phyloP scores from a whole-genome alignment of 2,113 vertebrate genomes.

The Scolopax mira region DNA sequence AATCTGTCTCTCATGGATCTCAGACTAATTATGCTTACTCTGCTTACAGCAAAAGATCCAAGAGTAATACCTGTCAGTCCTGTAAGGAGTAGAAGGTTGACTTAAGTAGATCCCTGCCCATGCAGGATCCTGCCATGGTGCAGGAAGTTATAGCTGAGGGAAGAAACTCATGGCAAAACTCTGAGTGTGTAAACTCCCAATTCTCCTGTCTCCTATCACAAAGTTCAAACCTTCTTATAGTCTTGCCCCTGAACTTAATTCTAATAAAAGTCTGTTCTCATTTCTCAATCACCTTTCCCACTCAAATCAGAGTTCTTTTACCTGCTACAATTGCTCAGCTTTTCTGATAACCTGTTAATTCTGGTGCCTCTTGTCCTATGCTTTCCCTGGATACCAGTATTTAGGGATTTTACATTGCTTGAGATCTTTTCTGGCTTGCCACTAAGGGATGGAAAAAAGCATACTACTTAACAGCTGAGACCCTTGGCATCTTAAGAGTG shows the following conservation, averaged over 20 bases:
- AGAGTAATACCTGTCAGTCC: not conserved
- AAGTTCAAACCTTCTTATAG: not conserved
- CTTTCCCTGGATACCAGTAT: not conserved
- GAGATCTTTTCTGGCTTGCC: not conserved
- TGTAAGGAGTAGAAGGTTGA: not conserved
- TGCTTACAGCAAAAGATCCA: not conserved
- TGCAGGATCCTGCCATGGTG: not conserved
- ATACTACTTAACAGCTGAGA: not conserved
- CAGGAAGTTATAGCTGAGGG: not conserved
- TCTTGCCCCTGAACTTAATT: not conserved
- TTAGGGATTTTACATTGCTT: not conserved
- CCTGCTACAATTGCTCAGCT: not conserved
- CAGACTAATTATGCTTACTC: not conserved
- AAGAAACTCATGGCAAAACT: not conserved
- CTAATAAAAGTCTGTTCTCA: not conserved
- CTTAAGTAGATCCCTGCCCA: not conserved
- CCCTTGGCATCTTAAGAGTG: not conserved
- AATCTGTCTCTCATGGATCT: not conserved
- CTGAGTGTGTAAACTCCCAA: not conserved
- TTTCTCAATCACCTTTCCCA: not conserved
- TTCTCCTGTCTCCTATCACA: not conserved
- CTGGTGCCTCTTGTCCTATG: not conserved
- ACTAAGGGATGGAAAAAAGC: not conserved
- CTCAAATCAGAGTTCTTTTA: not conserved
- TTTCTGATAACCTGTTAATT: not conserved